phyloP scores from a whole-genome alignment of 2,113 vertebrate species.

The Osmerus mordax region DNA sequence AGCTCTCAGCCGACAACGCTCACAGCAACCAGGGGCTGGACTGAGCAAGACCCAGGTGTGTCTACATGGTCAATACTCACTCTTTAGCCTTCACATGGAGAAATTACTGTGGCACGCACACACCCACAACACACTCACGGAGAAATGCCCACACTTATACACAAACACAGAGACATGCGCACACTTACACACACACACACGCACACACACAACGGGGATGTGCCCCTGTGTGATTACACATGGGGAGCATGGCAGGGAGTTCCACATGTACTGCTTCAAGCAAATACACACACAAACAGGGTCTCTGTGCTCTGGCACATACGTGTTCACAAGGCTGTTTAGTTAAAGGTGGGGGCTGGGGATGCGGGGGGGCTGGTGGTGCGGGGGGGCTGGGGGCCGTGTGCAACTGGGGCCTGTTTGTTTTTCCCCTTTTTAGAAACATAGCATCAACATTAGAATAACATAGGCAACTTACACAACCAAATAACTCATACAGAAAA shows the following conservation, averaged over 20 bases:
- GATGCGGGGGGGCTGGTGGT: background rate
- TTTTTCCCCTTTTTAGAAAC: background rate
- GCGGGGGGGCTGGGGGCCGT: background rate
- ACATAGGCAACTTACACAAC: too few relatives aligned
- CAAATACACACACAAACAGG: conserved; percentile 1
- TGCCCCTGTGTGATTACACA: background rate
- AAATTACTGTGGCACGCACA: too few relatives aligned
- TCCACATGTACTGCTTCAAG: background rate
- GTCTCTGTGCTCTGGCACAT: conserved; percentile 1
- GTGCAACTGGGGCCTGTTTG: background rate
- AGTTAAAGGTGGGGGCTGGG: too few relatives aligned
- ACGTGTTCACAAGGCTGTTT: background rate
- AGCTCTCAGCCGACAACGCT: background rate
- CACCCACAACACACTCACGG: background rate
- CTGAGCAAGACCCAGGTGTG: background rate
- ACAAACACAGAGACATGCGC: background rate
- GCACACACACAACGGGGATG: background rate
- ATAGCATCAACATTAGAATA: background rate
- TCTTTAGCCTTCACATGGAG: background rate
- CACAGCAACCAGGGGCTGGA: background rate
- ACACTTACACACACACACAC: background rate
- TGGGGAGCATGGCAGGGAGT: too few relatives aligned
- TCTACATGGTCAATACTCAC: background rate
- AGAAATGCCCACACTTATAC: background rate
- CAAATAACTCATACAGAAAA: too few relatives aligned